These are phyloP conservation scores for Tamias sibiricus DNA, from an alignment of 2,113 vertebrate genomes.

Conservation along the genomic window DNA sequence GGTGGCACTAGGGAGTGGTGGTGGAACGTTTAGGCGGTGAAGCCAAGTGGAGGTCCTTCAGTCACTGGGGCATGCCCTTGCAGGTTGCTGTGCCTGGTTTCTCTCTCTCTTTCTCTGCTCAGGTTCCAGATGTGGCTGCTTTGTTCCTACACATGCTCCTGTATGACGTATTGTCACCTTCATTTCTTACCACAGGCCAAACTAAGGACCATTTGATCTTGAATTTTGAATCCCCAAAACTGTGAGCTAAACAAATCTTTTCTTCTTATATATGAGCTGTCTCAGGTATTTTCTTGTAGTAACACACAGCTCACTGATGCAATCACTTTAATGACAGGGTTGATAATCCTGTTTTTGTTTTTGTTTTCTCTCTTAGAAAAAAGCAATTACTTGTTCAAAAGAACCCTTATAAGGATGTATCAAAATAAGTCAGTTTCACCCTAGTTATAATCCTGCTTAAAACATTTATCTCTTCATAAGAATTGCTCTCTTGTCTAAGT, in stretches of 20 bases:
- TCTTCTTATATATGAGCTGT: not conserved
- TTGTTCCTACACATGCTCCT: not conserved
- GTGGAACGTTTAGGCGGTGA: no score
- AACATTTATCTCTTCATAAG: not conserved
- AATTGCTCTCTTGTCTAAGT: not conserved
- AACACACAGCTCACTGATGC: not conserved
- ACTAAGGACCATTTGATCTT: not conserved
- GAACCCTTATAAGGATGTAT: not conserved
- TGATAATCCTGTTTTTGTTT: not conserved
- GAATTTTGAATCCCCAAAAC: not conserved
- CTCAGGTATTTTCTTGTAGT: not conserved
- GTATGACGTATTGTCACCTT: not conserved
- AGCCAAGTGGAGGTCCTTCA: not conserved
- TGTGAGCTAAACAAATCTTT: not conserved
- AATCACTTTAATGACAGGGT: slow-evolving; percentile 35
- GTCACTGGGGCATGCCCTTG: not conserved
- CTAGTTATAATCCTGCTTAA: not conserved
- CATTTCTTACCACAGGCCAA: not conserved
- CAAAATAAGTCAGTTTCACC: not conserved
- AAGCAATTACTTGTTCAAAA: not conserved
- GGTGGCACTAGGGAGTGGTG: not conserved
- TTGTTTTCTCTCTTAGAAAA: slow-evolving; percentile 23
- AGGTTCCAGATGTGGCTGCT: not conserved
- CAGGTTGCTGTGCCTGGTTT: not conserved
- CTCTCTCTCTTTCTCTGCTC: not conserved